Conservation (phyloP, 2,888 invertebrate species). For the Plutella xylostella region DNA sequence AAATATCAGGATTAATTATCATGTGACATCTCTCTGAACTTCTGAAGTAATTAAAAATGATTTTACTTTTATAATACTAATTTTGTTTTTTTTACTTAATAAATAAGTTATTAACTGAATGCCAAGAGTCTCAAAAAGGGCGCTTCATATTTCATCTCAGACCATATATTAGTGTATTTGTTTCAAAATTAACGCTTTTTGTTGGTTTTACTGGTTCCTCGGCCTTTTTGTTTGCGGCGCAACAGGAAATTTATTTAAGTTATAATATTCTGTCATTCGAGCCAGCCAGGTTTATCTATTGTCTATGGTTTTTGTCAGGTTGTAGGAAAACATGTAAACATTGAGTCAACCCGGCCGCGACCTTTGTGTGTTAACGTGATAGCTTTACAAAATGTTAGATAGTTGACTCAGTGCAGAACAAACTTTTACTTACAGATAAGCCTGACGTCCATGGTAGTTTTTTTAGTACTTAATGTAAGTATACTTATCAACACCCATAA, state of each 20-base stretch:
- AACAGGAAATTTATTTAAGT: constrained; percentile 68
- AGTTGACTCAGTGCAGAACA: not conserved
- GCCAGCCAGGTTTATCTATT: constrained; percentile 38
- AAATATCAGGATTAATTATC: too few relatives aligned
- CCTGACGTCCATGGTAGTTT: not conserved
- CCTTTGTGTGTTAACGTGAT: constrained; percentile 10
- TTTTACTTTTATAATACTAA: too few relatives aligned
- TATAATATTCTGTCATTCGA: constrained; percentile 63
- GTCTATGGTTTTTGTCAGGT: constrained; percentile 26
- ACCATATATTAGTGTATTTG: too few relatives aligned
- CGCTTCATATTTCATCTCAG: too few relatives aligned
- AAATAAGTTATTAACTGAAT: too few relatives aligned
- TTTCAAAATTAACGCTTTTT: constrained; percentile 47
- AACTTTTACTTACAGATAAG: not conserved
- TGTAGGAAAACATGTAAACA: constrained; percentile 32
- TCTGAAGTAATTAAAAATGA: too few relatives aligned
- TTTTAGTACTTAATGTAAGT: not conserved
- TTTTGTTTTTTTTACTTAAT: too few relatives aligned
- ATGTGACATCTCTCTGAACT: too few relatives aligned
- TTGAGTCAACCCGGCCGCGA: constrained; percentile 35
- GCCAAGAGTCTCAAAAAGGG: too few relatives aligned
- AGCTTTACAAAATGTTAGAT: not conserved
- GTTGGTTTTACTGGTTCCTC: constrained; percentile 40
- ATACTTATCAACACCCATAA: too few relatives aligned
- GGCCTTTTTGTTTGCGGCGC: constrained; percentile 55